A percentile compares a stretch with the other conserved stretches of the same genome.
Conservation (phyloP, 1,140 invertebrate species). For the Atta texana region DNA sequence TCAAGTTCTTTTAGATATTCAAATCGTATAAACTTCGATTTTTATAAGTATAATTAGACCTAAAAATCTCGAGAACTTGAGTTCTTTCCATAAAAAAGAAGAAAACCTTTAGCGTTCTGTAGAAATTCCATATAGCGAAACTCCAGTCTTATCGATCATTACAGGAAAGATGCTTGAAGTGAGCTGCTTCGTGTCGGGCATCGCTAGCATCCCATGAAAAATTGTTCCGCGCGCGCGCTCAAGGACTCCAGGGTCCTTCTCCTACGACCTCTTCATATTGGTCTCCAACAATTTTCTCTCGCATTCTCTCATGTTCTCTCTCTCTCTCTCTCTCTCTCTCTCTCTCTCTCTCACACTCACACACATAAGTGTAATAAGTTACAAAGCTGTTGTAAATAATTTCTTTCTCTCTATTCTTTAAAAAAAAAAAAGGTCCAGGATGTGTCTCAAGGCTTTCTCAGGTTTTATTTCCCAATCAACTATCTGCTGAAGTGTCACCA, state of each 20-base stretch:
- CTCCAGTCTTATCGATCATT: slow-evolving; percentile 59
- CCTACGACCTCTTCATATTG: slow-evolving; percentile 70
- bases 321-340: not conserved
- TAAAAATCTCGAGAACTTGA: slow-evolving; percentile 53
- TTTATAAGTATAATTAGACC: slow-evolving; percentile 35
- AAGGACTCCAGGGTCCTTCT: slow-evolving; percentile 70
- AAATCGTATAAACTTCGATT: not conserved
- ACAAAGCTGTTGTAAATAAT: slow-evolving; percentile 72
- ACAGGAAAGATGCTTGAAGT: slow-evolving; percentile 62
- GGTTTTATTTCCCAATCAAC: slow-evolving; percentile 85
- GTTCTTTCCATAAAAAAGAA: slow-evolving; percentile 36
- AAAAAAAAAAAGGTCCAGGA: slow-evolving; percentile 81
- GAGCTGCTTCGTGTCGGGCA: slow-evolving; percentile 57
- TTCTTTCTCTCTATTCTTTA: slow-evolving; percentile 67
- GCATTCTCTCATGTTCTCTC: slow-evolving; percentile 44
- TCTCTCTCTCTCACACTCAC: slow-evolving; percentile 30
- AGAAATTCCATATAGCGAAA: slow-evolving; percentile 46
- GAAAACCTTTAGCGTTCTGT: slow-evolving; percentile 31
- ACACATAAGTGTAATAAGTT: slow-evolving; percentile 69
- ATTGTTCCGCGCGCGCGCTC: slow-evolving; percentile 79
- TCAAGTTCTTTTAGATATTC: not conserved
- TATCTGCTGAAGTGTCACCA: slow-evolving; percentile 82
- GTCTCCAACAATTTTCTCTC: slow-evolving; percentile 77
- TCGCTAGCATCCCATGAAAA: slow-evolving; percentile 76
- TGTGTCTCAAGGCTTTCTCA: slow-evolving; percentile 84